phyloP scores from a whole-genome alignment of 2,888 invertebrate genomes.

The Lysandra bellargus region DNA sequence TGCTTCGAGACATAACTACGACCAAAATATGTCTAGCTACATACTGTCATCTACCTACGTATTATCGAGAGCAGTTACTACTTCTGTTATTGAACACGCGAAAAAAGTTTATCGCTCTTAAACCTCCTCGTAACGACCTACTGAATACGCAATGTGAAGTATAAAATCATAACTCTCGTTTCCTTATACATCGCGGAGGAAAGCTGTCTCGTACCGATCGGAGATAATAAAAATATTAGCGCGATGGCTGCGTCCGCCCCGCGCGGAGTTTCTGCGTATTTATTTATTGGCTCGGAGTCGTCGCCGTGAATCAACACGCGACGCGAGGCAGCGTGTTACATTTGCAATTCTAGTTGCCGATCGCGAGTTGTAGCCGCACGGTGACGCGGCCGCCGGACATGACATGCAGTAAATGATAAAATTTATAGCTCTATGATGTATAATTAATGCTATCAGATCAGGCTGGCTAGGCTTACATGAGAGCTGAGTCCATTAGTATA shows the following conservation, averaged over 20 bases:
- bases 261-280: neutral
- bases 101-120: neutral
- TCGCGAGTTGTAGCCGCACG: neutral
- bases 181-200: neutral
- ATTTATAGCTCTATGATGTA: neutral
- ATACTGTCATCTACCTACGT: too few relatives aligned
- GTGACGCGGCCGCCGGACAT: neutral
- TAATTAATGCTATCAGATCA: neutral
- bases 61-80: too few relatives aligned
- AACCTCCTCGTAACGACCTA: neutral
- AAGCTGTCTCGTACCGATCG: neutral
- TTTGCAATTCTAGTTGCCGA: neutral
- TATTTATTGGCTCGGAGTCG: conserved; percentile 16
- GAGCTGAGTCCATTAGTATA: neutral
- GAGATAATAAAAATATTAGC: conserved; percentile 8
- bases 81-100: neutral
- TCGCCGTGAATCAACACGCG: neutral
- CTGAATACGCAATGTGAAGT: conserved; percentile 5
- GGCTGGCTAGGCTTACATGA: neutral
- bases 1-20: neutral
- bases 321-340: neutral
- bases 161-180: conserved; percentile 1
- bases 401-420: neutral
- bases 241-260: neutral
- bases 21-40: too few relatives aligned